Conservation (phyloP, 1,140 invertebrate genomes). For the Apolygus lucorum region DNA sequence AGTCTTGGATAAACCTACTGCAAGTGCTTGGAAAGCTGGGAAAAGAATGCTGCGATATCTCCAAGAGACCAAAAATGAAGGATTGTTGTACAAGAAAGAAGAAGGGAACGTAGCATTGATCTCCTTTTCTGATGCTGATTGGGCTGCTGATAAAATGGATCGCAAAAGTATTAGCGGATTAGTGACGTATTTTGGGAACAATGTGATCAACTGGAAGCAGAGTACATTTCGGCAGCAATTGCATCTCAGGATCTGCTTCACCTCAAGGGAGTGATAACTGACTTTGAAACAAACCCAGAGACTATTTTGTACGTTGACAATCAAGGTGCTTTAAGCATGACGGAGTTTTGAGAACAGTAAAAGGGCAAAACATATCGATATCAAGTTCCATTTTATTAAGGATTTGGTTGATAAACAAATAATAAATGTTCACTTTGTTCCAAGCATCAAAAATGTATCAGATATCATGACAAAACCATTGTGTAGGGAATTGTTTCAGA, state of each 20-base stretch:
- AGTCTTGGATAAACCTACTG: constrained; percentile 1
- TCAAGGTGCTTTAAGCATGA: neutral
- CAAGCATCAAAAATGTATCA: neutral
- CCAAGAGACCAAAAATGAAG: neutral
- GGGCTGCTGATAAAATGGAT: neutral
- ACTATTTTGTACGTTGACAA: neutral
- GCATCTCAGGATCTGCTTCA: neutral
- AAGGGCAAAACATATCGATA: neutral
- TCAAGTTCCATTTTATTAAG: neutral
- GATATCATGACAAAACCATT: neutral
- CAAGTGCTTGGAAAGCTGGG: neutral
- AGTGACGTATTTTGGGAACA: neutral
- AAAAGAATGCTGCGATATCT: neutral
- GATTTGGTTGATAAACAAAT: neutral
- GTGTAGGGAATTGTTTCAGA: neutral
- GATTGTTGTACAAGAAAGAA: neutral
- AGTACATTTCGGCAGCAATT: neutral
- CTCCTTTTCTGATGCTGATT: neutral
- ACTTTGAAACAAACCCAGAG: neutral
- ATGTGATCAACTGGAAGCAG: neutral
- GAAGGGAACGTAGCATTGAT: neutral
- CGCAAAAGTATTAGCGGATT: neutral
- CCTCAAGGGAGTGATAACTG: neutral
- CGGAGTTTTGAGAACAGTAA: neutral
- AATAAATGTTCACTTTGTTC: neutral